Base-by-base conservation (phyloP, 1,140 invertebrate species). In the Bombus cullumanus region DNA sequence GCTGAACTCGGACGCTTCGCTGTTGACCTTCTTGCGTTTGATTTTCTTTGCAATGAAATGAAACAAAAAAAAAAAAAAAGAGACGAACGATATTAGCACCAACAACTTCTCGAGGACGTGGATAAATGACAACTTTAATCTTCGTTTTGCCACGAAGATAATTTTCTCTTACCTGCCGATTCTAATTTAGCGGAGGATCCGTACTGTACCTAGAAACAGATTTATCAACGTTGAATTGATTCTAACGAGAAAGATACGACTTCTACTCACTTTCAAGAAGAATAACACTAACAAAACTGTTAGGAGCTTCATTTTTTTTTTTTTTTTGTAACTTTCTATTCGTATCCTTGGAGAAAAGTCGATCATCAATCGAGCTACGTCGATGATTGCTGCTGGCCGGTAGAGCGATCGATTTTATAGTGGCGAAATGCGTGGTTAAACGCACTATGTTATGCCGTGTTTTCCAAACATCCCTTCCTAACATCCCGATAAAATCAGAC, bases 391-490 rank as follows among this genome's bases (percentile, higher is more conserved):
- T 72, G 34, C 10, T 64, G 31, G 41, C 39, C 4, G 47, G 18
- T 22, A 18, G 37, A 80, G 13, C 47, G 10, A 28, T 62, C 64
- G 68, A 59, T 81, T 91, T 91, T 91, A 90, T 90, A 90, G 43
- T 12, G 3, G 22, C 64, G 37, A 18, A 13, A 3, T 37, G 43
- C 6, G 13, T 13, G 43, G 71, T 82, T 74, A 76, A 74, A 62
- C 41, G 25, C 10, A 31, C 8, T 43, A 25, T 31, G 69, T 43
- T 84, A 82, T 75, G 64, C 59, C 10, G 22, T 66, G 69, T 86
- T 88, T 90, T 8, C 28, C 10, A 88, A 91, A 90, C 83, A 90
- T 81, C 73, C 41, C 18, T 79, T 8, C 31, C 62, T 81, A 90
- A 86, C 84, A 90, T 89, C 82, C 83, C 78, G 64, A 25, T 53